These are phyloP conservation scores for Tetraodon nigroviridis DNA, from an alignment of 2,113 vertebrate species.

Conservation along the genomic window DNA sequence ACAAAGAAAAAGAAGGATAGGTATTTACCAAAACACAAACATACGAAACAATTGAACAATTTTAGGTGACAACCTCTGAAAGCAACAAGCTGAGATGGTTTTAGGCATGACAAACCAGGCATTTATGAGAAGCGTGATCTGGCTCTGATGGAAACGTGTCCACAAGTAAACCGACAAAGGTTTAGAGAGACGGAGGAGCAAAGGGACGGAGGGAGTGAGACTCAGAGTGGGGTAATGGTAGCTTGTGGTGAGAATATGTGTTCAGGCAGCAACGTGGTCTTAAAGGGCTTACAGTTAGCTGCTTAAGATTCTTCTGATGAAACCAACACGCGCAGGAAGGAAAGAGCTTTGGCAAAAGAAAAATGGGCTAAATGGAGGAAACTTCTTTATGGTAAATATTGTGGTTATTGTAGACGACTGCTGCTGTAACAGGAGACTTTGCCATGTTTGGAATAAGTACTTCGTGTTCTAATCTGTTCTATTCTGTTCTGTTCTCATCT, in stretches of 20 bases:
- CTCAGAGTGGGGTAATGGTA: slow-evolving; percentile 3
- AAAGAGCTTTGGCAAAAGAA: slow-evolving; percentile 43
- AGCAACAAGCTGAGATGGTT: background rate
- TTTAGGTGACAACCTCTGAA: slow-evolving; percentile 24
- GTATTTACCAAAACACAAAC: slow-evolving; percentile 12
- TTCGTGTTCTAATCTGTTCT: too few relatives aligned
- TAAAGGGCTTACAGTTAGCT: slow-evolving; percentile 76
- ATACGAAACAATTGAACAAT: slow-evolving; percentile 11
- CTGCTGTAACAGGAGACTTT: too few relatives aligned
- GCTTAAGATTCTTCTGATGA: slow-evolving; percentile 79
- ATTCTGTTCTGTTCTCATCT: background rate
- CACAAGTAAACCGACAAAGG: slow-evolving; percentile 52
- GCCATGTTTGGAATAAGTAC: too few relatives aligned
- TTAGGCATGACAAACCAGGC: background rate
- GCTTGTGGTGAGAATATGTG: slow-evolving; percentile 23
- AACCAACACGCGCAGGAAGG: slow-evolving; percentile 60
- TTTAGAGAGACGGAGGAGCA: slow-evolving; percentile 14
- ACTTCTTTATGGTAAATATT: background rate
- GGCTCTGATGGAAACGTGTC: slow-evolving; percentile 59
- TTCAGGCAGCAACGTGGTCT: slow-evolving; percentile 52
- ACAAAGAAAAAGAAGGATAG: slow-evolving; percentile 5
- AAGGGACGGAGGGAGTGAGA: slow-evolving; percentile 37
- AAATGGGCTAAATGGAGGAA: slow-evolving; percentile 8
- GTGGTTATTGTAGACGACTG: too few relatives aligned
- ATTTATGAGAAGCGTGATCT: slow-evolving; percentile 50